Percentiles rank a stretch among this genome's conserved stretches.
These are phyloP conservation scores for Orthosia gracilis DNA, from an alignment of 2,888 invertebrate genomes.

Conservation along the genomic window DNA sequence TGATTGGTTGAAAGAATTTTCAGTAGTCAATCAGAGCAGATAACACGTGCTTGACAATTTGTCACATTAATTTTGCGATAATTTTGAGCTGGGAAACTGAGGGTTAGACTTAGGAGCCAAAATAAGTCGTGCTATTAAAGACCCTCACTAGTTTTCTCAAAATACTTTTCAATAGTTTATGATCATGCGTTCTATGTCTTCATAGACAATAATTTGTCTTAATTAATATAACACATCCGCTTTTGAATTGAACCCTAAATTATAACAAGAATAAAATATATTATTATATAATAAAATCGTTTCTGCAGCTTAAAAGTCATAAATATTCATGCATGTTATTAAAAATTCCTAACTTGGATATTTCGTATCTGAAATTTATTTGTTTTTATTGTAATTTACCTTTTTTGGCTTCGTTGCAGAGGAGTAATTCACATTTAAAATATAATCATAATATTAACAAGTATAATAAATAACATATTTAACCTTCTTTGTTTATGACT, in stretches of 20 bases:
- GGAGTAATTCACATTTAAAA: constrained; percentile 7
- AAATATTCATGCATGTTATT: constrained; percentile 64
- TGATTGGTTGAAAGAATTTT: too few species aligned
- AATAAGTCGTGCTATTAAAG: too few species aligned
- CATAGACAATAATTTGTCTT: not conserved
- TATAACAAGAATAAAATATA: constrained; percentile 35
- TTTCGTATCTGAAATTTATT: constrained; percentile 45
- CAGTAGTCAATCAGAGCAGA: too few species aligned
- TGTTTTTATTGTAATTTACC: constrained; percentile 32
- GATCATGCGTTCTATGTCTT: not conserved
- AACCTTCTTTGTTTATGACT: not conserved
- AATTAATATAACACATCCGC: not conserved
- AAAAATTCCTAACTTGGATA: constrained; percentile 49
- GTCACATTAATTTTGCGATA: too few species aligned
- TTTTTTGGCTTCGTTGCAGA: constrained; percentile 24
- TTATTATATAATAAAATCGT: constrained; percentile 33
- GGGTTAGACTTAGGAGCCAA: not conserved
- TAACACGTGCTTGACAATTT: too few species aligned
- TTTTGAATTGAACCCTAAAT: constrained; percentile 36
- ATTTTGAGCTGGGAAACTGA: too few species aligned
- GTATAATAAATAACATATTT: constrained; percentile 1
- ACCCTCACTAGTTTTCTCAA: too few species aligned
- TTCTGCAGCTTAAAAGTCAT: constrained; percentile 46
- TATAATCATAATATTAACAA: not conserved
- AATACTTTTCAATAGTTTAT: not conserved